phyloP scores from a whole-genome alignment of 53 echinoderm and acorn worm species.

The Luidia sarsii region DNA sequence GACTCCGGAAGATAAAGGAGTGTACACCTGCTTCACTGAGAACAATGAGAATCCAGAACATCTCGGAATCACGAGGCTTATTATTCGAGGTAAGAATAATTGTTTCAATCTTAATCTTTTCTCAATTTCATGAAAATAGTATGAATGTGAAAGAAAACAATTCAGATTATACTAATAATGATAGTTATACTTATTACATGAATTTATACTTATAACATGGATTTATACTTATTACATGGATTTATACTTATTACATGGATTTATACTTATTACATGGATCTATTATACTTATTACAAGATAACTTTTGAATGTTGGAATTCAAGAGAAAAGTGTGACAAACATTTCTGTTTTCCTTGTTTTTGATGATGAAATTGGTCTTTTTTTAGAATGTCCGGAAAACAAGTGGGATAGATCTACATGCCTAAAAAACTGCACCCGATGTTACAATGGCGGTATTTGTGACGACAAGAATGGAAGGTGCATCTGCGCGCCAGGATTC shows the following conservation, averaged over 20 bases:
- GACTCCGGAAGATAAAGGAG: background rate
- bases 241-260: no score
- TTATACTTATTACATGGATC: no score
- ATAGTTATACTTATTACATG: no score
- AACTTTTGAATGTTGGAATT: no score
- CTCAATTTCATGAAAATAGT: background rate
- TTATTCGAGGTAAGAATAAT: constrained; percentile 14
- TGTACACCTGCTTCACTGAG: constrained; percentile 5
- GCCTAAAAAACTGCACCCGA: background rate
- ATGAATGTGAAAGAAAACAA: background rate
- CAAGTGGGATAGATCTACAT: constrained; percentile 9
- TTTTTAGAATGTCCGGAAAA: no score
- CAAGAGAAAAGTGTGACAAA: background rate
- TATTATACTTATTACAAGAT: no score
- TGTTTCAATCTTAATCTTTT: background rate
- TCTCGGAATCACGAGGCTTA: constrained; percentile 33
- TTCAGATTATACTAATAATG: background rate
- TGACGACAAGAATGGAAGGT: background rate
- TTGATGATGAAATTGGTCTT: background rate
- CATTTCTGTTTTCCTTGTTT: background rate
- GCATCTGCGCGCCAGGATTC: no score
- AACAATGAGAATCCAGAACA: background rate
- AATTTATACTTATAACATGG: no score
- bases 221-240: no score
- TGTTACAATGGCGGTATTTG: constrained; percentile 64